Evolutionary conservation across 2,797 vertebrate species (phyloP), one percentile per base, ranked within the genome.

Genomic region (Sternotherus odoratus): DNA sequence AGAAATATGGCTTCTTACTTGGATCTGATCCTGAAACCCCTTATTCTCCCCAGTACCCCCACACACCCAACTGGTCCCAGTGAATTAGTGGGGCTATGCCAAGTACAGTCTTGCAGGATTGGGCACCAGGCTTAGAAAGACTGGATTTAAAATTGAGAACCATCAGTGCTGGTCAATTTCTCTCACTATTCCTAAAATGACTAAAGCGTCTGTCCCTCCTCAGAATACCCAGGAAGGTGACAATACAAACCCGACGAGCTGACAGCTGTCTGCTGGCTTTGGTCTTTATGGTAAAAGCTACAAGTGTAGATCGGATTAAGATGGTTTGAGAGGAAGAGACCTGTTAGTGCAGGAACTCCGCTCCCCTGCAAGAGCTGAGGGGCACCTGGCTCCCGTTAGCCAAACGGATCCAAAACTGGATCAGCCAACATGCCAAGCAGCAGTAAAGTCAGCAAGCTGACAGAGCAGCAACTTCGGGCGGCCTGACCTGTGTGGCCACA

Each of bases 361-460:
- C 30, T 15, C 33, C 15, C 15, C 33, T n/a, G 60, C 60, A n/a
- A 17, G 60, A 17, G 60, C 60, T 16, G 33, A 15, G 30, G 33
- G 60, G 60, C 15, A 19, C 33, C 30, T n/a, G 33, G 33, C 33
- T 63, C 60, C 17, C 33, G 15, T 33, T 16, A 63, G 9, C 60
- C 16, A 4, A 92, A 54, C 49, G 57, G 26, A 51, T 17, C 77
- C 33, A 43, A 85, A 48, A n/a, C 16, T 10, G 33, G 60, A 60
- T 63, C 60, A 10, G 60, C 5, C 60, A 17, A n/a, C 16, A 80
- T 33, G 81, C 54, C 74, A 75, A 91, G 89, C 56, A 93, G 82
- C 84, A 93, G 69, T 53, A 77, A 36, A 69, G 78, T 91, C 84
- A 91, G 85, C 77, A 79, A 93, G 56, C 63, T 87, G 83, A 2